Conservation (phyloP, 2,797 vertebrate species). For the Anguilla marmorata region DNA sequence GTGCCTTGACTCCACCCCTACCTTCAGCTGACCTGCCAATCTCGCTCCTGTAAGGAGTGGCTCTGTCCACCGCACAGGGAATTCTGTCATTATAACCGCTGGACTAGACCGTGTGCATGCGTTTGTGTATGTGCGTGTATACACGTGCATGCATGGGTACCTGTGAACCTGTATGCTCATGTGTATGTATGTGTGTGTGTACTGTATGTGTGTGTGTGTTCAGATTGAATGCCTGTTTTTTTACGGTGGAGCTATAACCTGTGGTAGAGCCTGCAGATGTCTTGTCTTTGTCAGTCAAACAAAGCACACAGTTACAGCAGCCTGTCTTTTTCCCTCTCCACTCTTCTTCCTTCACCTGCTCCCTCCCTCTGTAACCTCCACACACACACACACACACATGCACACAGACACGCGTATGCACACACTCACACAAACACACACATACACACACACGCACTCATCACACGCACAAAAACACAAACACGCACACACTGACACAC, state of each 20-base stretch:
- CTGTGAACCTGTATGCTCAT: background rate
- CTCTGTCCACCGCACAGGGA: background rate
- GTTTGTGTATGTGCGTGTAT: background rate
- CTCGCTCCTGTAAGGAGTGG: background rate
- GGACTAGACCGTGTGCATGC: background rate
- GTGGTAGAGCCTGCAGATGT: background rate
- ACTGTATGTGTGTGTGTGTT: background rate
- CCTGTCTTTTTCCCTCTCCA: slow-evolving; percentile 36
- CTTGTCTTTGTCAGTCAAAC: slow-evolving; percentile 5
- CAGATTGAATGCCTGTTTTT: background rate
- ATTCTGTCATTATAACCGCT: background rate
- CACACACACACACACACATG: background rate
- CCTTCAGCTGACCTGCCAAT: background rate
- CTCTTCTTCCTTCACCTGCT: slow-evolving; percentile 44
- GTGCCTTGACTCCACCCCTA: background rate
- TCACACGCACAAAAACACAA: background rate
- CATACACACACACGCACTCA: background rate
- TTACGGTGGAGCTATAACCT: background rate
- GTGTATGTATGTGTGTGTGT: background rate
- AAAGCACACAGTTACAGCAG: slow-evolving; percentile 17
- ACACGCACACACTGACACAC: background rate
- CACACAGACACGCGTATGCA: background rate
- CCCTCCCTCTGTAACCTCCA: slow-evolving; percentile 24
- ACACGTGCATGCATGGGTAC: background rate
- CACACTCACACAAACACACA: background rate